Percentiles rank a stretch among this genome's conserved stretches.
Evolutionary conservation across 2,113 vertebrate genomes (phyloP).

Genomic region (Calyptomena viridis): DNA sequence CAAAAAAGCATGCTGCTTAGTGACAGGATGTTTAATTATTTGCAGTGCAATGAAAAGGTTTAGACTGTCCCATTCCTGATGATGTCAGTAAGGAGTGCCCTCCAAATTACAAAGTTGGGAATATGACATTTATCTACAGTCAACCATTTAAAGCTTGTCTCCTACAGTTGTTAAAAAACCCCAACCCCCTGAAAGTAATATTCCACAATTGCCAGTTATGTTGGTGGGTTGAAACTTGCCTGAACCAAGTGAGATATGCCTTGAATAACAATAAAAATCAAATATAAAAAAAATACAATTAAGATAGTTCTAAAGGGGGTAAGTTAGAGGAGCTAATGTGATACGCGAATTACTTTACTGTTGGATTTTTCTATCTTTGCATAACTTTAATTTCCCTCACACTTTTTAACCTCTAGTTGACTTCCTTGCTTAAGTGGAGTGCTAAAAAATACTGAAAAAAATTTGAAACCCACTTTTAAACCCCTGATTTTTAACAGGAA

Average conservation of each 20-base stretch:
- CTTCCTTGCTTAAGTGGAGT: background rate
- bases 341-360: background rate
- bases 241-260: accelerated
- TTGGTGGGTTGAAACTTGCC: background rate
- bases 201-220: background rate
- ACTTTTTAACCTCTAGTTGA: background rate
- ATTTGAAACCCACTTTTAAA: background rate
- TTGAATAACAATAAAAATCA: background rate
- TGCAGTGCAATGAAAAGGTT: conserved; percentile 10
- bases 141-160: background rate
- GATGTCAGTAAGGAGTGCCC: conserved; percentile 1
- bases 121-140: background rate
- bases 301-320: background rate
- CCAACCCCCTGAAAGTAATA: background rate
- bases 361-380: background rate
- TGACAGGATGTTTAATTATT: conserved; percentile 28
- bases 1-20: background rate
- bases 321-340: background rate
- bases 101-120: background rate
- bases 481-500: background rate
- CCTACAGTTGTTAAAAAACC: background rate
- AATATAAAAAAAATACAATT: background rate
- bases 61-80: background rate
- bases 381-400: background rate
- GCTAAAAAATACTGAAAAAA: background rate